Base-by-base conservation (phyloP, 2,888 invertebrate species). In the Chesias legatella region DNA sequence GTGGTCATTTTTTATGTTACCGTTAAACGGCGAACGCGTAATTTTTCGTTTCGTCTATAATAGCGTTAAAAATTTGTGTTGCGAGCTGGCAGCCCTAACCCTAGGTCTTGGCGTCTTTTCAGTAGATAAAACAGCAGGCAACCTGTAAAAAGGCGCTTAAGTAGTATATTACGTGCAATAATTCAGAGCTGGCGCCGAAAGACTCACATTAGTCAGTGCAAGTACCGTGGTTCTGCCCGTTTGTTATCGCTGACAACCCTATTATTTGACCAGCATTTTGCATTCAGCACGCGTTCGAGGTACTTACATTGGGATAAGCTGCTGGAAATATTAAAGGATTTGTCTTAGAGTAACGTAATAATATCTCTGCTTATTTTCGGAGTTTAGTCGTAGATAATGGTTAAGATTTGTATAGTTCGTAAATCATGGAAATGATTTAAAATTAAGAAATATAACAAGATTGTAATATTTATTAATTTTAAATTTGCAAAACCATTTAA, bases 181-280 rank as follows among this genome's bases (percentile, higher is more conserved):
- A 41, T 45, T 41, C 40, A 34, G 38, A 28, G 21, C 21, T 53
- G 53, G 55, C 50, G 23, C 42, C 54, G 50, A 60, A 65, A 63
- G 62, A 65, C 54, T 49, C 57, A 56, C 69, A 76, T 76, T 70
- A 70, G 55, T 76, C 74, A 72, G 63, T 63, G 65, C 61, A 63
- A 39, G 53, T 55, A 31, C 51, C 56, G 51, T 37, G 51, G 59
- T 56, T 33, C 54, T 64, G 48, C 51, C 53, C 61, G 64, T 79
- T 72, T 74, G 73, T 75, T 71, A 67, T 66, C 62, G 66, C 63
- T 66, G 74, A 69, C 72, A 68, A 60, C 61, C 58, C 63, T 59
- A 76, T 76, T 74, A 76, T 75, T 76, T 69, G 74, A 69, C 66
- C 68, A 72, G 63, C 61, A 63, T 70, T 70, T 67, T 67, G 67